phyloP scores from a whole-genome alignment of 64 coral and sea anemone genomes.

The Cladopsammia gracilis region DNA sequence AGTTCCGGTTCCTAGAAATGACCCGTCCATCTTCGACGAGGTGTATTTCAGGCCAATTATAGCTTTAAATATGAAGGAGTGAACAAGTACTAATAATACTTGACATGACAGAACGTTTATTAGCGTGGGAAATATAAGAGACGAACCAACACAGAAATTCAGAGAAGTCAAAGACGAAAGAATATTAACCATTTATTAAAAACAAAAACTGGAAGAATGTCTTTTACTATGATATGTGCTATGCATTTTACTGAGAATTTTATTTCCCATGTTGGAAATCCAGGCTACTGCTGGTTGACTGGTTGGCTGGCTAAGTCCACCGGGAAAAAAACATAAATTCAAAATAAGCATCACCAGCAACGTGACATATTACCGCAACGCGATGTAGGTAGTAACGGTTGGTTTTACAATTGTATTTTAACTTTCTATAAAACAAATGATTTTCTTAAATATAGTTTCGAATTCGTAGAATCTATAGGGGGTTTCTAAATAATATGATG shows the following conservation, averaged over 20 bases:
- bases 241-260: slow-evolving; percentile 13
- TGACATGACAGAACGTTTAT: neutral
- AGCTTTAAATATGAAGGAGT: slow-evolving; percentile 9
- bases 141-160: neutral
- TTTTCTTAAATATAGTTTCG: neutral
- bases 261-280: slow-evolving; percentile 34
- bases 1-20: neutral
- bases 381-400: neutral
- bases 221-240: neutral
- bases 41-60: slow-evolving; percentile 56
- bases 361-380: neutral
- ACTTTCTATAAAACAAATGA: slow-evolving; percentile 14
- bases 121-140: neutral
- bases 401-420: slow-evolving; percentile 18
- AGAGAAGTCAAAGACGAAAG: neutral
- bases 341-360: neutral
- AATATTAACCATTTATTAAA: neutral
- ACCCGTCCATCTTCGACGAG: slow-evolving; percentile 27
- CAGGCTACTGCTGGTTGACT: slow-evolving; percentile 19
- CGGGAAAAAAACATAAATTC: slow-evolving; percentile 12
- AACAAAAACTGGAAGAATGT: neutral
- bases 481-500: neutral
- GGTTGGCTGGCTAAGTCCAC: neutral
- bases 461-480: neutral
- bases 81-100: neutral